Evolutionary conservation across 2,888 invertebrate species (phyloP).

Genomic region (Elgonia sp.): DNA sequence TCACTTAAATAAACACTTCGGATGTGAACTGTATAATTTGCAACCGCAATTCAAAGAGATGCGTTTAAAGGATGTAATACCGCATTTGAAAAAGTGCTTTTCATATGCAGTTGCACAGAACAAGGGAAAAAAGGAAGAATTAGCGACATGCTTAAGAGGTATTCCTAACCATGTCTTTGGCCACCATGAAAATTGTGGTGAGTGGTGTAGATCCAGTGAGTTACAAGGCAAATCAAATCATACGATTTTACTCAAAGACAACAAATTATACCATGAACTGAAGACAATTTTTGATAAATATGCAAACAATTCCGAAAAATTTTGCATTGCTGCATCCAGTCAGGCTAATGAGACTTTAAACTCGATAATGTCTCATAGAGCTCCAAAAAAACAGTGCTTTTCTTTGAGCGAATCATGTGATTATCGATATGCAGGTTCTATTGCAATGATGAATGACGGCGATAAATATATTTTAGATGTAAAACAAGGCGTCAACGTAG

Average conservation of each 20-base stretch:
- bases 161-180: conserved; percentile 63
- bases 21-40: conserved; percentile 40
- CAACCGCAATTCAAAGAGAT: conserved; percentile 44
- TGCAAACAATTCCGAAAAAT: too few relatives aligned
- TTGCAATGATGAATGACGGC: too few relatives aligned
- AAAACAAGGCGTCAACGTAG: too few relatives aligned
- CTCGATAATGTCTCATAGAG: not conserved
- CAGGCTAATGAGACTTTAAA: conserved; percentile 16
- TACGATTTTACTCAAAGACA: not conserved
- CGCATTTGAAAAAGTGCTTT: conserved; percentile 43
- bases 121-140: conserved; percentile 11
- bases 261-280: not conserved
- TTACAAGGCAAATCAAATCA: not conserved
- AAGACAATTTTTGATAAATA: not conserved
- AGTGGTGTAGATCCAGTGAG: conserved; percentile 19
- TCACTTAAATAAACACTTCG: conserved; percentile 35
- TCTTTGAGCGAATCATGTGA: not conserved
- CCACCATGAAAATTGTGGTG: conserved; percentile 57
- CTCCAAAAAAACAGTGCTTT: conserved; percentile 2
- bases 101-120: conserved; percentile 51
- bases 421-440: not conserved
- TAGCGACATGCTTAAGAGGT: conserved; percentile 21
- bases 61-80: conserved; percentile 32
- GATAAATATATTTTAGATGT: too few relatives aligned
- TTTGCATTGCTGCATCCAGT: conserved; percentile 2